phyloP scores from a whole-genome alignment of 2,113 vertebrate genomes.

The Clarias magur region DNA sequence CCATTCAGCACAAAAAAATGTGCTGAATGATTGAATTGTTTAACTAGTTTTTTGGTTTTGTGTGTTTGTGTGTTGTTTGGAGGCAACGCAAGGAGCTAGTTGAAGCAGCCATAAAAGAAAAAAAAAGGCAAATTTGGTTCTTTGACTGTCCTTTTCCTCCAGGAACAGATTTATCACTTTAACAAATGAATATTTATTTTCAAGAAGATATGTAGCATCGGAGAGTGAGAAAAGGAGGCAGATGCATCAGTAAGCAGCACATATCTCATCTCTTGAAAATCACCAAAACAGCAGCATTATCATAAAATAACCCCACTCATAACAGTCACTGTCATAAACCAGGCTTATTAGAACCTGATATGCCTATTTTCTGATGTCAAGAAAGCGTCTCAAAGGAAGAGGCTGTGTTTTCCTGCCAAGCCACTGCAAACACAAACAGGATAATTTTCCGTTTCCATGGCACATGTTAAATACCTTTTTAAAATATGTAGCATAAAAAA shows the following conservation, averaged over 20 bases:
- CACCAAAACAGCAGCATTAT: slow-evolving; percentile 24
- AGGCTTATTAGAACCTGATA: slow-evolving; percentile 26
- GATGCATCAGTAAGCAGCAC: background rate
- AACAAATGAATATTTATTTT: slow-evolving; percentile 33
- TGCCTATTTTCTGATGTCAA: slow-evolving; percentile 23
- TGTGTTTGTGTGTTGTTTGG: too few species aligned
- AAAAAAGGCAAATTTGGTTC: background rate
- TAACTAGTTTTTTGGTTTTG: too few species aligned
- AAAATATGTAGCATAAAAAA: background rate
- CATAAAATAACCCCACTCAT: slow-evolving; percentile 34
- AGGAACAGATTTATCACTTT: slow-evolving; percentile 16
- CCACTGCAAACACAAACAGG: slow-evolving; percentile 9
- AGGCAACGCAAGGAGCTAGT: background rate
- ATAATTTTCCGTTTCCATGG: background rate
- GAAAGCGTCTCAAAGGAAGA: slow-evolving; percentile 12
- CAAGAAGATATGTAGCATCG: background rate
- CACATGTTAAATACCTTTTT: background rate
- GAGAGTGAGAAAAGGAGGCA: background rate
- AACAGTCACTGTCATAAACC: slow-evolving; percentile 27
- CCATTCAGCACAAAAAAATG: background rate
- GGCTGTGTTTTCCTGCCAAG: background rate
- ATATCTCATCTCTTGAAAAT: slow-evolving; percentile 13
- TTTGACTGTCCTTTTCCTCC: slow-evolving; percentile 3
- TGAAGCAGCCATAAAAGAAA: background rate
- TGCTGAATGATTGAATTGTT: too few species aligned